Conservation (phyloP, 2,888 invertebrate genomes). For the Epistrophe eligans region DNA sequence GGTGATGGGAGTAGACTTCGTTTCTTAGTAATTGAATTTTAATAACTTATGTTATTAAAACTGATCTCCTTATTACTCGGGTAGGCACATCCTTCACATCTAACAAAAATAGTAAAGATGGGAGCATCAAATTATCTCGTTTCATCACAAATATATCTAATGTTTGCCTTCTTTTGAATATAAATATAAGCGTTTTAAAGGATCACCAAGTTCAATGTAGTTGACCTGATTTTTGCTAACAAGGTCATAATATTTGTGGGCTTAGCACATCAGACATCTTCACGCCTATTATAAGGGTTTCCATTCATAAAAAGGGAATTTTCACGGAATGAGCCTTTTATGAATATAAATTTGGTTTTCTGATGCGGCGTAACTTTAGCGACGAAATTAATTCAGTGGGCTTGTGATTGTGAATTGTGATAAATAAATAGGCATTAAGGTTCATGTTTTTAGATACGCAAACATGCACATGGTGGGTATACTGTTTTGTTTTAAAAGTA, state of each 20-base stretch:
- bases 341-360: background rate
- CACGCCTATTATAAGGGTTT: background rate
- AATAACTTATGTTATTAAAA: slow-evolving; percentile 1
- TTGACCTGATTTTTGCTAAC: slow-evolving; percentile 10
- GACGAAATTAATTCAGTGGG: background rate
- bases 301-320: background rate
- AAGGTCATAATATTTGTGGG: background rate
- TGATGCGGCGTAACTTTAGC: background rate
- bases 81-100: background rate
- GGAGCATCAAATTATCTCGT: background rate
- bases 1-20: accelerated
- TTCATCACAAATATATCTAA: background rate
- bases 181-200: background rate
- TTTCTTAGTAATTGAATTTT: slow-evolving; percentile 8
- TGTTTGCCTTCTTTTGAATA: background rate
- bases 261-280: background rate
- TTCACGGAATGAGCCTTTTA: background rate
- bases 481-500: background rate
- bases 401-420: slow-evolving; percentile 14
- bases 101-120: background rate
- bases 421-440: no score
- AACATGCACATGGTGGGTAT: background rate
- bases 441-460: no score
- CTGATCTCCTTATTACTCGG: background rate
- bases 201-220: background rate